Percentiles rank a stretch among this genome's conserved stretches.
These are phyloP conservation scores for Cyanoramphus novaezelandiae DNA, from an alignment of 2,113 vertebrate species.

Conservation along the genomic window DNA sequence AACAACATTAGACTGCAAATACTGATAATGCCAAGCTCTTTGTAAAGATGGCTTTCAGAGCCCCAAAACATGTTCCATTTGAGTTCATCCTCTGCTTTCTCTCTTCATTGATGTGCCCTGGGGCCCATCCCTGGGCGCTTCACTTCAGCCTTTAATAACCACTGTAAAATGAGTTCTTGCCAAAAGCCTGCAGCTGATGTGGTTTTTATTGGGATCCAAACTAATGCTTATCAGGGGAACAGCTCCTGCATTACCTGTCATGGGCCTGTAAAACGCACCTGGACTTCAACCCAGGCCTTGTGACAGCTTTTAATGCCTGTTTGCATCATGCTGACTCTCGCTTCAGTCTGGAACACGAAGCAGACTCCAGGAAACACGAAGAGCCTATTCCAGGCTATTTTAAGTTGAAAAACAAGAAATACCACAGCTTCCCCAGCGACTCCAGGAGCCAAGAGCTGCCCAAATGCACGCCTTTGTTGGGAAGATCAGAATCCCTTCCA, in stretches of 20 bases:
- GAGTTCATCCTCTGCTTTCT: not conserved
- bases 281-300: not conserved
- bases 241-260: not conserved
- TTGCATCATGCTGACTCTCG: not conserved
- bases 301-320: not conserved
- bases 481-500: not conserved
- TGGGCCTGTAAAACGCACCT: not conserved
- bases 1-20: not conserved
- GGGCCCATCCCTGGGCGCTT: not conserved
- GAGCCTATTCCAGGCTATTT: not conserved
- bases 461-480: not conserved
- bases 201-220: not conserved
- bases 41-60: not conserved
- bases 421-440: not conserved
- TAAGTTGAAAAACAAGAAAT: constrained; percentile 15
- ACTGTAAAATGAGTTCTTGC: not conserved
- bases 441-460: not conserved
- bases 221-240: not conserved
- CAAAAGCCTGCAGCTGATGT: not conserved
- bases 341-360: not conserved
- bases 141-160: not conserved
- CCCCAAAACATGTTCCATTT: not conserved
- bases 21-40: not conserved
- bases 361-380: not conserved
- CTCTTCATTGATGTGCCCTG: not conserved